These are phyloP conservation scores for Amphilophus citrinellus DNA, from an alignment of 2,113 vertebrate species.

Conservation along the genomic window DNA sequence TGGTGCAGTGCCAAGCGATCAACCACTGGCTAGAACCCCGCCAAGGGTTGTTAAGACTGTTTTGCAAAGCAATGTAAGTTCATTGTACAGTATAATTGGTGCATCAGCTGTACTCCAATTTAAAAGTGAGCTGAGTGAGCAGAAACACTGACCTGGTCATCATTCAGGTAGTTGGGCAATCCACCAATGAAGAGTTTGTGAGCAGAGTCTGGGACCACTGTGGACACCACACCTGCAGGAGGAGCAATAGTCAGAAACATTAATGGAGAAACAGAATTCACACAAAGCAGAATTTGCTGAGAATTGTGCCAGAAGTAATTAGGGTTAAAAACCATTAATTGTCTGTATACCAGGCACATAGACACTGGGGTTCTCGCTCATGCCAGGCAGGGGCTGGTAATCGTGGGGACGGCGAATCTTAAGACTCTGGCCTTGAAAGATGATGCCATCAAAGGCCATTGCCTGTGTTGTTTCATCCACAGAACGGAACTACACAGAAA, in stretches of 20 bases:
- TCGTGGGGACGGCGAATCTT: conserved; percentile 94
- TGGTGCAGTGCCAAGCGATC: too few relatives aligned
- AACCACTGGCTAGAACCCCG: too few relatives aligned
- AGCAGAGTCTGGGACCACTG: conserved; percentile 93
- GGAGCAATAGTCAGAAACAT: conserved; percentile 5
- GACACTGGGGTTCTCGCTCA: conserved; percentile 94
- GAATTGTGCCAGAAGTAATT: conserved; percentile 69
- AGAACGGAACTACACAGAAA: conserved; percentile 87
- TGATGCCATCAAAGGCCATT: conserved; percentile 95
- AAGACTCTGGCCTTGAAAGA: conserved; percentile 94
- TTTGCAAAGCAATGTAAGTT: background rate
- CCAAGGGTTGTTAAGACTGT: background rate
- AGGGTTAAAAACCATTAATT: conserved; percentile 77
- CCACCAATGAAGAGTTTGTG: conserved; percentile 94
- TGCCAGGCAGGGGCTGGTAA: conserved; percentile 93
- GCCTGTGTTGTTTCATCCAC: conserved; percentile 95
- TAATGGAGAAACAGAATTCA: conserved; percentile 4
- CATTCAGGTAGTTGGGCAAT: conserved; percentile 93
- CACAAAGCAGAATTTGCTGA: conserved; percentile 3
- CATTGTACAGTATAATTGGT: background rate
- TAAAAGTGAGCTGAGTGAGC: background rate
- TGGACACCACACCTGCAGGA: conserved; percentile 89
- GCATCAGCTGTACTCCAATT: background rate
- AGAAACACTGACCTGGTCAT: conserved; percentile 87
- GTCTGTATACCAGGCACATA: conserved; percentile 89